A percentile compares a stretch with the other conserved stretches of the same genome.
These are phyloP conservation scores for Anguilla rostrata DNA, from an alignment of 2,113 vertebrate species.

Conservation along the genomic window DNA sequence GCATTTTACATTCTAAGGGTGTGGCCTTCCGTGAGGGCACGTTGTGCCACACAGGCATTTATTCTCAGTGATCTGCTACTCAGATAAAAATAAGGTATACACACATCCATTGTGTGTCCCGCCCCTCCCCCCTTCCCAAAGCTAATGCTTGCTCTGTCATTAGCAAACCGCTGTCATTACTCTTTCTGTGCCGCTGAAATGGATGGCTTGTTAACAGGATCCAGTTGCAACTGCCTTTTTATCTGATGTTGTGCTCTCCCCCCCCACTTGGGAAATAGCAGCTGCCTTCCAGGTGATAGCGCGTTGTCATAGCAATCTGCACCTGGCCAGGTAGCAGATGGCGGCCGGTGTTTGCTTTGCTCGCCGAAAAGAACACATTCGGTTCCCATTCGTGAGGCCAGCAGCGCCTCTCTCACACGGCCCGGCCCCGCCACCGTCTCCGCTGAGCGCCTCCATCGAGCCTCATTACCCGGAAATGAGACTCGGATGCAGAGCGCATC, in stretches of 20 bases:
- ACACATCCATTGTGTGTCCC: not conserved
- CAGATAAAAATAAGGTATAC: no score
- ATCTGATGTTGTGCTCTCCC: not conserved
- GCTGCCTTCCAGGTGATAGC: slow-evolving; percentile 28
- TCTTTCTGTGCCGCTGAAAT: not conserved
- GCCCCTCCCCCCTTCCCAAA: no score
- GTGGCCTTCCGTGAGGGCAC: no score
- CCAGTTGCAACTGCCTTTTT: not conserved
- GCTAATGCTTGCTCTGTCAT: not conserved
- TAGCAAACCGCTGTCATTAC: not conserved
- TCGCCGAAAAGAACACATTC: slow-evolving; percentile 8
- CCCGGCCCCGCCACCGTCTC: not conserved
- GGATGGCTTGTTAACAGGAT: slow-evolving; percentile 12
- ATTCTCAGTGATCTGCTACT: not conserved
- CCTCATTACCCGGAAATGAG: not conserved
- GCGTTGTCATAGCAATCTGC: slow-evolving; percentile 39
- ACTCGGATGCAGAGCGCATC: not conserved
- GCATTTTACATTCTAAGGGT: no score
- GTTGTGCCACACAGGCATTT: not conserved
- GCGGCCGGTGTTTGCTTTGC: slow-evolving; percentile 22
- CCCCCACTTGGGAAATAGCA: not conserved
- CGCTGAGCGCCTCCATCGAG: not conserved
- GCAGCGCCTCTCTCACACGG: slow-evolving; percentile 14
- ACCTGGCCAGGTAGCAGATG: slow-evolving; percentile 30
- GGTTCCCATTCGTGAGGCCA: not conserved